These are phyloP conservation scores for Elgaria multicarinata DNA, from an alignment of 2,113 vertebrate species.

Conservation along the genomic window DNA sequence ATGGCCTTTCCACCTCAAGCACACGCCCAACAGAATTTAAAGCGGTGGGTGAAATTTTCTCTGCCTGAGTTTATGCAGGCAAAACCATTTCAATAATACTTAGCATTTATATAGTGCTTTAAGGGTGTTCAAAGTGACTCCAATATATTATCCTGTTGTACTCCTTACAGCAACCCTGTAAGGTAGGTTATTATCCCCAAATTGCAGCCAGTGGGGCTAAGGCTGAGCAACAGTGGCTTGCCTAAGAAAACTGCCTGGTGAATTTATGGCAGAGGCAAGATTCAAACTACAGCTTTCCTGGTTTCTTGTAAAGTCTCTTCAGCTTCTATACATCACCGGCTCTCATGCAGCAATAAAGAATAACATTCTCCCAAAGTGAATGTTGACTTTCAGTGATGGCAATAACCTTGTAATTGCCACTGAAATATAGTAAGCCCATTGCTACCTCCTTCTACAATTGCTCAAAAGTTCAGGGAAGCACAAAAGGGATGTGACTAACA, in stretches of 20 bases:
- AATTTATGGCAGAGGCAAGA: neutral
- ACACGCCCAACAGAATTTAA: neutral
- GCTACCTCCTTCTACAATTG: neutral
- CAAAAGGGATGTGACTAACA: neutral
- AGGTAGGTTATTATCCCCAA: neutral
- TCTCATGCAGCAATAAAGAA: neutral
- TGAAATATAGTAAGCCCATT: neutral
- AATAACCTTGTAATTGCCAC: neutral
- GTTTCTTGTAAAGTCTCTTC: neutral
- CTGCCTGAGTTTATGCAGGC: neutral
- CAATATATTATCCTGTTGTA: neutral
- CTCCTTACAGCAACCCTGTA: neutral
- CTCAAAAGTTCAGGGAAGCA: neutral
- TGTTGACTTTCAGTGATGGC: neutral
- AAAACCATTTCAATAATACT: neutral
- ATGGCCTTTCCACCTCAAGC: constrained; percentile 18
- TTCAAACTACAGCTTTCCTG: neutral
- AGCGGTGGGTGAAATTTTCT: neutral
- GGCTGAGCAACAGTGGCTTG: neutral
- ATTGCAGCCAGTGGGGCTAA: neutral
- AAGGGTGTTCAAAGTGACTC: neutral
- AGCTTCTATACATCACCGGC: neutral
- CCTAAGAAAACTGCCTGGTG: neutral
- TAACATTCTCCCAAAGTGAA: neutral
- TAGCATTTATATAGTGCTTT: neutral